A percentile compares a stretch with the other conserved stretches of the same genome.
Evolutionary conservation across 2,797 vertebrate genomes (phyloP).

Genomic region (Cheirogaleus major): DNA sequence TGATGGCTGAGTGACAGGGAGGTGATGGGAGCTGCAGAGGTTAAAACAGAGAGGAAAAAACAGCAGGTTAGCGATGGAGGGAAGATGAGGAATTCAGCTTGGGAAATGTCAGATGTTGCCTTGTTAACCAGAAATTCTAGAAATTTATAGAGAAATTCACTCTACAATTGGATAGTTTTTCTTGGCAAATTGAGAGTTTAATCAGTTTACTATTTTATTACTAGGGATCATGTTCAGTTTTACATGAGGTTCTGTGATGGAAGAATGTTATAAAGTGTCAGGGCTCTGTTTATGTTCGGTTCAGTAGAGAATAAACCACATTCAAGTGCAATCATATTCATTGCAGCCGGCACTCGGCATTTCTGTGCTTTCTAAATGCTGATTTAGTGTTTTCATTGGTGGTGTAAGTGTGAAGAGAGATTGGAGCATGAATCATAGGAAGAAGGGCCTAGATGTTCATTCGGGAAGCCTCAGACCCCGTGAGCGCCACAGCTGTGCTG

Average conservation of each 20-base stretch:
- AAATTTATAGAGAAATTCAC: slow-evolving; percentile 48
- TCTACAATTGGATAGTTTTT: slow-evolving; percentile 38
- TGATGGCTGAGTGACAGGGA: background rate
- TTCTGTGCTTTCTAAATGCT: background rate
- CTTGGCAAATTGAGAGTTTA: slow-evolving; percentile 53
- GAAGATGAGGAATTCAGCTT: background rate
- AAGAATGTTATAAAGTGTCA: slow-evolving; percentile 45
- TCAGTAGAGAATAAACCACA: background rate
- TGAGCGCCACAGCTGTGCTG: rapidly evolving
- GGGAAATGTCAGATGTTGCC: background rate
- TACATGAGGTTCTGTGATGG: background rate
- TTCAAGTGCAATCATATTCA: background rate
- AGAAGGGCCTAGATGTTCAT: background rate
- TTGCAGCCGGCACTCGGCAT: background rate
- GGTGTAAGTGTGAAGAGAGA: background rate
- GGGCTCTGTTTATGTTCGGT: background rate
- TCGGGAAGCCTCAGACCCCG: background rate
- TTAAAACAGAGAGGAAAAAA: background rate
- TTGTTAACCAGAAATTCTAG: slow-evolving; percentile 48
- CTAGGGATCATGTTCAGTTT: slow-evolving; percentile 42
- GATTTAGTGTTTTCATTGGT: background rate
- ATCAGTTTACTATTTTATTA: slow-evolving; percentile 44
- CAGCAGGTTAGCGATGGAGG: background rate
- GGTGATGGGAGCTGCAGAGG: background rate
- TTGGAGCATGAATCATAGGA: background rate